Evolutionary conservation across 2,797 vertebrate genomes (phyloP).

Genomic region (Pogoniulus pusillus): DNA sequence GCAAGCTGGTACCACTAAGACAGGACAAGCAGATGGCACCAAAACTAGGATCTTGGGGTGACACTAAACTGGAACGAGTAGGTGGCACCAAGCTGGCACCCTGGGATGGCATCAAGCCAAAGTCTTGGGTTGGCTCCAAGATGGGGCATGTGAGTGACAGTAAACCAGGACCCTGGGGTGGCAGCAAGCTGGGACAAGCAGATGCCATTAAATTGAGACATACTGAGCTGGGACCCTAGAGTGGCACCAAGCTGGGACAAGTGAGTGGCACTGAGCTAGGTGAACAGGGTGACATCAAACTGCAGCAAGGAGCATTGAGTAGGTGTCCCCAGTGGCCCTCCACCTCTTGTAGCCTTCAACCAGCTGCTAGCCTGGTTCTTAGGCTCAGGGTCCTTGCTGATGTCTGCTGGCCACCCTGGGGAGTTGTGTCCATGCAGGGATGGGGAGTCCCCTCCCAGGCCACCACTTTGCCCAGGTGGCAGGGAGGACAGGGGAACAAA

Average conservation of each 20-base stretch:
- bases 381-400: rapidly evolving
- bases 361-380: neutral
- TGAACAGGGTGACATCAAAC: neutral
- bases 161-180: neutral
- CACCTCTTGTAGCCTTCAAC: neutral
- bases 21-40: neutral
- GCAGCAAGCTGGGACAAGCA: neutral
- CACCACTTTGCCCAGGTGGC: no score
- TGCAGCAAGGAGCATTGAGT: neutral
- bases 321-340: neutral
- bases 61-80: rapidly evolving
- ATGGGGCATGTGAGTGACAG: neutral
- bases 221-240: neutral
- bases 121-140: neutral
- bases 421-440: rapidly evolving
- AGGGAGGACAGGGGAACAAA: neutral
- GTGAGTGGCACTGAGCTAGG: neutral
- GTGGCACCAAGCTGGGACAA: neutral
- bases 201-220: no score
- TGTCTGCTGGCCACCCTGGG: neutral
- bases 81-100: neutral
- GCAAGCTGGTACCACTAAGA: neutral
- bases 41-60: neutral
- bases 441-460: neutral
- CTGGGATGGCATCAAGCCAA: neutral